Evolutionary conservation across 2,113 vertebrate genomes (phyloP).

Genomic region (Macrotus californicus): DNA sequence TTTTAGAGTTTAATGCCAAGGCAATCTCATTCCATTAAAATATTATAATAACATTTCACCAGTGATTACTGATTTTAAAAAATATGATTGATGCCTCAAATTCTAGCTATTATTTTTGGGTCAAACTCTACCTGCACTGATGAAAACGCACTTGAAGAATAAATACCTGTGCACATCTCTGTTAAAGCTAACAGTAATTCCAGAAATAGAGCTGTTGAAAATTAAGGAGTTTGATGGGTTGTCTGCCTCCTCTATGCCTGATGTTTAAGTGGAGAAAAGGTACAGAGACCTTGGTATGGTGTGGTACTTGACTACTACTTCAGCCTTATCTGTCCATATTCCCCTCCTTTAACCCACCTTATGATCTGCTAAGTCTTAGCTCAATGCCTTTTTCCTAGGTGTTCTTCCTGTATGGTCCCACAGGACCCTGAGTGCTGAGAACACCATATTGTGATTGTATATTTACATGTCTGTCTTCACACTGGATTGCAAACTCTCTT

Average conservation of each 20-base stretch:
- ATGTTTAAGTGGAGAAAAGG: neutral
- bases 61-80: neutral
- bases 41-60: neutral
- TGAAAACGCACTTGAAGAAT: neutral
- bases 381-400: neutral
- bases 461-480: neutral
- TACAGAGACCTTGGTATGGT: neutral
- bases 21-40: neutral
- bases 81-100: neutral
- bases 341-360: neutral
- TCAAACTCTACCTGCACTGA: neutral
- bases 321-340: neutral
- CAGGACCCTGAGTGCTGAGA: neutral
- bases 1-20: neutral
- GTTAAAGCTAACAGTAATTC: neutral
- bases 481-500: neutral
- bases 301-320: neutral
- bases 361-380: neutral
- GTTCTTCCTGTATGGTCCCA: neutral
- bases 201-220: neutral
- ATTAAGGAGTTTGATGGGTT: neutral
- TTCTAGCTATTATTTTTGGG: neutral
- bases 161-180: neutral
- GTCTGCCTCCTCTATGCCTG: neutral
- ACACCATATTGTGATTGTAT: neutral